Conservation (phyloP, 2,888 invertebrate species). For the Stenodema calcarata region DNA sequence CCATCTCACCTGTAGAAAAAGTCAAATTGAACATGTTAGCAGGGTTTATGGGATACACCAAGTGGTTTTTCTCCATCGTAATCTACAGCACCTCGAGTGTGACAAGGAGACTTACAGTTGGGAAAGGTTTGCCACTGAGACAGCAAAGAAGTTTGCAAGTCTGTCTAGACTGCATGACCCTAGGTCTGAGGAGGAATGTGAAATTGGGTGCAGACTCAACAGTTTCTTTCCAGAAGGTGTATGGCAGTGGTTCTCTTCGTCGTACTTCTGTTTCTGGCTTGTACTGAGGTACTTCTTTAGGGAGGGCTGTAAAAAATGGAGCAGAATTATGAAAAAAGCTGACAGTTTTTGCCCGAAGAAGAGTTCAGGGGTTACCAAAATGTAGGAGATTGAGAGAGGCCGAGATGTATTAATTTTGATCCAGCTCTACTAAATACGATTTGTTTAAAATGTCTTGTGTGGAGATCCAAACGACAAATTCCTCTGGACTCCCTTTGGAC, state of each 20-base stretch:
- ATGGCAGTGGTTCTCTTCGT: constrained; percentile 80
- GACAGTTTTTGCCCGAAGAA: too few species aligned
- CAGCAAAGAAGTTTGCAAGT: constrained; percentile 98
- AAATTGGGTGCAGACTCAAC: constrained; percentile 93
- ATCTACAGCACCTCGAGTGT: neutral
- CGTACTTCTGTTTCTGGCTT: constrained; percentile 74
- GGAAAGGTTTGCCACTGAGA: constrained; percentile 91
- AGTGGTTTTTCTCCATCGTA: neutral
- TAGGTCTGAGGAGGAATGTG: constrained; percentile 97
- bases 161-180: constrained; percentile 95
- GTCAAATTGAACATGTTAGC: too few species aligned
- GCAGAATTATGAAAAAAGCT: neutral
- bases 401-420: too few species aligned
- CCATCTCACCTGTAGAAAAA: constrained; percentile 64
- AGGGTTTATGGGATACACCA: neutral
- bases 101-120: constrained; percentile 70
- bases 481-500: too few species aligned
- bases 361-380: too few species aligned
- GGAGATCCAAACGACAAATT: too few species aligned
- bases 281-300: constrained; percentile 73
- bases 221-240: constrained; percentile 91
- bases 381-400: too few species aligned
- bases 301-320: constrained; percentile 68
- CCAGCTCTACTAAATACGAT: too few species aligned
- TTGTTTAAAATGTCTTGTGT: too few species aligned